These are phyloP conservation scores for Frankliniella fusca DNA, from an alignment of 2,888 invertebrate genomes.

Conservation along the genomic window DNA sequence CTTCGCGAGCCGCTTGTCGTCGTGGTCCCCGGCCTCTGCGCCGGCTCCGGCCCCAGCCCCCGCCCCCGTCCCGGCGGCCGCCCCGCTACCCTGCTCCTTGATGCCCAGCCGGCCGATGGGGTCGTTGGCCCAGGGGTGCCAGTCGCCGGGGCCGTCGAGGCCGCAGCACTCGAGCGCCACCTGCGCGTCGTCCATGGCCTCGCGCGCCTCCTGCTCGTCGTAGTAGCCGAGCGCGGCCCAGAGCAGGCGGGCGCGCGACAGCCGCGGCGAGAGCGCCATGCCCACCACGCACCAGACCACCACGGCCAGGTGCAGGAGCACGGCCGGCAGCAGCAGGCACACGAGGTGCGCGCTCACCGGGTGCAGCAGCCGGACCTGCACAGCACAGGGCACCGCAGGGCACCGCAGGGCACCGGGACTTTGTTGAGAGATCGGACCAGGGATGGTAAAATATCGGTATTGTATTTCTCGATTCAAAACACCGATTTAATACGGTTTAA, in stretches of 20 bases:
- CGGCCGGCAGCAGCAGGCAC: conserved; percentile 21
- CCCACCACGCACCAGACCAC: conserved; percentile 19
- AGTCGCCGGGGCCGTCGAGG: conserved; percentile 5
- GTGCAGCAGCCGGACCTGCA: conserved; percentile 9
- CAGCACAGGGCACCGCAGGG: too few relatives aligned
- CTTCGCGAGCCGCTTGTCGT: background rate
- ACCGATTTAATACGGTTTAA: too few relatives aligned
- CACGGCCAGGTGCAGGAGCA: conserved; percentile 5
- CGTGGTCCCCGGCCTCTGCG: background rate
- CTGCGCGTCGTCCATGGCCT: conserved; percentile 15
- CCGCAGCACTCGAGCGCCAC: conserved; percentile 6
- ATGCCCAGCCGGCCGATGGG: conserved; percentile 7
- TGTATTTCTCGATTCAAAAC: too few relatives aligned
- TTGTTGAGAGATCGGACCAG: too few relatives aligned
- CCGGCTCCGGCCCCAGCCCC: too few relatives aligned
- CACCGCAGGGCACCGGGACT: too few relatives aligned
- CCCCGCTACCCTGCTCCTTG: too few relatives aligned
- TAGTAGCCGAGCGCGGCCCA: conserved; percentile 17
- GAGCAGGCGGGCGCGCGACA: background rate
- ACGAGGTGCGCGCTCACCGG: conserved; percentile 5
- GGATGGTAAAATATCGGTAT: too few relatives aligned
- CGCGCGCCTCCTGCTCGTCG: background rate
- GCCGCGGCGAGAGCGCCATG: conserved; percentile 7
- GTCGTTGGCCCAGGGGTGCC: conserved; percentile 8
- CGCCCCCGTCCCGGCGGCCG: background rate